Base-by-base conservation (phyloP, 2,888 invertebrate genomes). In the Pycnomerus fuliginosus region DNA sequence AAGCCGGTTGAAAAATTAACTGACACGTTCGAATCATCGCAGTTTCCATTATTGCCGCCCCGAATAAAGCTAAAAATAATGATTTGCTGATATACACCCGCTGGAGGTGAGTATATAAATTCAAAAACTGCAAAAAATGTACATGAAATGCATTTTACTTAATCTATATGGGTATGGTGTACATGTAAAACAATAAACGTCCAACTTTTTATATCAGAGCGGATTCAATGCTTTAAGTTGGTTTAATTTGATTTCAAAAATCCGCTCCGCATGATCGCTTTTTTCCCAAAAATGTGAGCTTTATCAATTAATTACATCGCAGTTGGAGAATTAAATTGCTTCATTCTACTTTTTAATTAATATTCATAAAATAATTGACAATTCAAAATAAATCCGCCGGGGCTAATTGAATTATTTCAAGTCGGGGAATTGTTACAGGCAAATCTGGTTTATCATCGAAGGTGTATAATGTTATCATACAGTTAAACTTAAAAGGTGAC, bases 141-240 rank as follows among this genome's bases (percentile, higher is more conserved):
- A 58, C 58, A 58, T 53, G 55, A 51, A 60, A 56, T 60, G 58
- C 60, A 56, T 58, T 60, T 60, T 60, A 58, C 58, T 58, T 58
- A 58, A 49, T 50, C 48, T 50, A 54, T 48, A 44, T 48, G 35
- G 42, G 33, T 40, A 40, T 37, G 40, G 40, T 40, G 15, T 46
- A 36, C 33, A 42, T 24, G 42, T 33, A 15, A 32, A 47, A 34
- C 42, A 38, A 47, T 47, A 38, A 47, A 47, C 30, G 42, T 42
- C 42, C 37, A 37, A 32, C 37, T 37, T 45, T 35, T 23, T 40
- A 35, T 36, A 36, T 36, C 29, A 31, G 41, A 44, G 39, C 29
- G 31, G 28, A 25, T 35, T 30, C 25, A n/a, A n/a, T n/a, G n/a
- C n/a, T n/a, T n/a, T n/a, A n/a, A n/a, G n/a, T n/a, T n/a, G n/a